phyloP scores from a whole-genome alignment of 1,140 invertebrate genomes.

The Dryas iulia region DNA sequence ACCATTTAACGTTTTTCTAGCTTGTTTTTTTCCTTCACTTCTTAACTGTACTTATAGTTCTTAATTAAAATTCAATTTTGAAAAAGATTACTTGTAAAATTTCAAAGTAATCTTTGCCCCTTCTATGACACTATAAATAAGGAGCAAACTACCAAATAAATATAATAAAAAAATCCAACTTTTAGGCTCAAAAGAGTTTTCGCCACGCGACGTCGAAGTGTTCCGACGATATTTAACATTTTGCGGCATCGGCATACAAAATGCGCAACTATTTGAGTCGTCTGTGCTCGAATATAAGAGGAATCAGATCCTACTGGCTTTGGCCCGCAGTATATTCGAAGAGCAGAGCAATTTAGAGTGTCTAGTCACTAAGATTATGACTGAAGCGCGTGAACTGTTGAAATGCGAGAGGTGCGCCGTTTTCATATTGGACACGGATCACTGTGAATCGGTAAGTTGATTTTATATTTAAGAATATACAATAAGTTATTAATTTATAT shows the following conservation, averaged over 20 bases:
- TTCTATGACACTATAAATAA: background rate
- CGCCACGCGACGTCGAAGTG: constrained; percentile 92
- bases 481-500: no score
- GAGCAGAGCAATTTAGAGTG: constrained; percentile 95
- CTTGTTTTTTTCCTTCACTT: no score
- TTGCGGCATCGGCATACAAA: constrained; percentile 98
- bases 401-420: constrained; percentile 96
- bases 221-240: constrained; percentile 95
- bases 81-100: no score
- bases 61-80: no score
- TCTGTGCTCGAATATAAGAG: constrained; percentile 95
- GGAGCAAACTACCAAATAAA: background rate
- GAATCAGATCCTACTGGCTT: constrained; percentile 94
- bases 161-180: background rate
- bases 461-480: background rate
- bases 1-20: no score
- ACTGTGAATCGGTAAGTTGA: constrained; percentile 89
- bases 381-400: constrained; percentile 93
- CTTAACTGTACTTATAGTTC: no score
- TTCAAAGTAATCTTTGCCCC: no score
- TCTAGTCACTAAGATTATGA: constrained; percentile 97
- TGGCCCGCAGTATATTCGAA: constrained; percentile 94
- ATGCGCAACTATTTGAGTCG: constrained; percentile 97
- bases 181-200: constrained; percentile 89
- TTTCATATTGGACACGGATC: constrained; percentile 92